phyloP scores from a whole-genome alignment of 1,140 invertebrate species.

The Dreissena polymorpha region DNA sequence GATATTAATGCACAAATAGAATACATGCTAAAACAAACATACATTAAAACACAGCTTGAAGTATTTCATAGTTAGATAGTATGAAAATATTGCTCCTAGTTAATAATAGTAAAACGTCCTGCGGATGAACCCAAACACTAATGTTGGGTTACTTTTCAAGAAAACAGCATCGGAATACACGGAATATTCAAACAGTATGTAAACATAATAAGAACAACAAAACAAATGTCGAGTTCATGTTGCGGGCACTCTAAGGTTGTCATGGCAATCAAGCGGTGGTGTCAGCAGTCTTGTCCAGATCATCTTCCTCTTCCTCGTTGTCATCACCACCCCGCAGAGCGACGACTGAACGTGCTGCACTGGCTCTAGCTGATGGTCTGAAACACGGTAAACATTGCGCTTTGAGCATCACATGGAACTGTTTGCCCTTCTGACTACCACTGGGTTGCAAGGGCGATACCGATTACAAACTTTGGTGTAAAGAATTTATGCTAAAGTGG shows the following conservation, averaged over 20 bases:
- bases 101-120: neutral
- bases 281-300: slow-evolving; percentile 37
- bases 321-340: slow-evolving; percentile 35
- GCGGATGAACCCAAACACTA: neutral
- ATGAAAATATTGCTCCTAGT: neutral
- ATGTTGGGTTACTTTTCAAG: neutral
- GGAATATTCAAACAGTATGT: neutral
- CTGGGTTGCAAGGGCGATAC: neutral
- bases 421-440: no score
- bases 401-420: neutral
- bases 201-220: neutral
- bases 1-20: no score
- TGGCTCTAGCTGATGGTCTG: slow-evolving; percentile 55
- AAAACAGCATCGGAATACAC: neutral
- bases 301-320: slow-evolving; percentile 48
- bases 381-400: slow-evolving; percentile 10
- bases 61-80: no score
- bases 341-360: slow-evolving; percentile 41
- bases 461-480: neutral
- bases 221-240: slow-evolving; percentile 24
- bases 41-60: no score
- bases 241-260: slow-evolving; percentile 1
- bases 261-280: slow-evolving; percentile 46
- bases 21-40: no score
- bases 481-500: neutral